phyloP scores from a whole-genome alignment of 2,797 vertebrate genomes.

The Lophotriccus pileatus region DNA sequence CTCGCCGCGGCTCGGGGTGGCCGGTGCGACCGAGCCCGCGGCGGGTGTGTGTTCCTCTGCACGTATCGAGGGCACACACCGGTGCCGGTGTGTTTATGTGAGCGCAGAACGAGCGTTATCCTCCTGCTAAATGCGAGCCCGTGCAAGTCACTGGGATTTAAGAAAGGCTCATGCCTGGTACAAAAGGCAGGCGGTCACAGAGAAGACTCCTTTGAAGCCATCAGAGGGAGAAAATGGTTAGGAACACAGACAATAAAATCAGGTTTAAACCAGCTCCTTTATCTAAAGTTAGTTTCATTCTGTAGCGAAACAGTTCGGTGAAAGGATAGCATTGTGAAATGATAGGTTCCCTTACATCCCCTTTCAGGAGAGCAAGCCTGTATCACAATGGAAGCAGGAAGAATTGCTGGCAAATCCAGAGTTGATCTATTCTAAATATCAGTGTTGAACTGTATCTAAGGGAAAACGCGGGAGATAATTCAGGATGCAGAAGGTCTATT shows the following conservation, averaged over 20 bases:
- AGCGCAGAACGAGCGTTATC: rapidly evolving
- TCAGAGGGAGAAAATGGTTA: not conserved
- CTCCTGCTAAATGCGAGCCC: not conserved
- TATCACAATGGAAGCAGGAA: slow-evolving; percentile 23
- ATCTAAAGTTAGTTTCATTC: slow-evolving; percentile 69
- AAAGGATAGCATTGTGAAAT: not conserved
- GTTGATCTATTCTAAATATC: not conserved
- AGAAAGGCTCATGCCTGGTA: not conserved
- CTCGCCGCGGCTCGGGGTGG: not conserved
- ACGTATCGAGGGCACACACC: not conserved
- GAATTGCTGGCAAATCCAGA: slow-evolving; percentile 43
- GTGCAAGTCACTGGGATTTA: not conserved
- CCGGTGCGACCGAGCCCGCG: not conserved
- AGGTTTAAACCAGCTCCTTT: slow-evolving; percentile 11
- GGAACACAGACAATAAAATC: not conserved
- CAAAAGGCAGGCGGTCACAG: not conserved
- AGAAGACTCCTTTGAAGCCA: slow-evolving; percentile 33
- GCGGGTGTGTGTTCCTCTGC: not conserved
- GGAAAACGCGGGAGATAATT: slow-evolving; percentile 12
- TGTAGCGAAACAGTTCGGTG: slow-evolving; percentile 12
- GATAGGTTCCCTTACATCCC: not conserved
- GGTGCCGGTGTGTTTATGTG: rapidly evolving
- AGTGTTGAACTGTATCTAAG: not conserved
- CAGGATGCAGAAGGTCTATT: slow-evolving; percentile 50
- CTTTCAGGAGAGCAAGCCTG: not conserved